phyloP scores from a whole-genome alignment of 2,113 vertebrate genomes.

The Garra rufa region DNA sequence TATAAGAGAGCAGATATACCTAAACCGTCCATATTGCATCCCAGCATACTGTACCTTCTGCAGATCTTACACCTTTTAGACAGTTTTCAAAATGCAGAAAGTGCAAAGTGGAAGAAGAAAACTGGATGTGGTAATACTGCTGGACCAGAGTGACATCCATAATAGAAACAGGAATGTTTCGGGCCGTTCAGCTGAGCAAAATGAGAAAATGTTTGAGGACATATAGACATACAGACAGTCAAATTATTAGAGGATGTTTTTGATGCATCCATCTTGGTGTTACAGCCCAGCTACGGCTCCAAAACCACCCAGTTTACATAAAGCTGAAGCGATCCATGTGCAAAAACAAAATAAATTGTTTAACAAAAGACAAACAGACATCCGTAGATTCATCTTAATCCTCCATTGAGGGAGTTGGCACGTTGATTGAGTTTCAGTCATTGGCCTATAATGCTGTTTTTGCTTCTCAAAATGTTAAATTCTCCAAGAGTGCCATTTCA shows the following conservation, averaged over 20 bases:
- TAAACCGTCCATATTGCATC: conserved; percentile 2
- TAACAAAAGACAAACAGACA: conserved; percentile 7
- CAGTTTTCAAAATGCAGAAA: conserved; percentile 50
- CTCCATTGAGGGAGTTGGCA: conserved; percentile 62
- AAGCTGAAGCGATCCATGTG: conserved; percentile 39
- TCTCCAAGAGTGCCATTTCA: not conserved
- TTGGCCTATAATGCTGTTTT: conserved; percentile 12
- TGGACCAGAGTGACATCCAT: conserved; percentile 33
- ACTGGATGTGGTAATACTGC: not conserved
- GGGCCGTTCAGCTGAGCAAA: not conserved
- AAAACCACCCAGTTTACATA: not conserved
- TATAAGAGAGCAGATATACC: conserved; percentile 1
- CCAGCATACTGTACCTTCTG: conserved; percentile 6
- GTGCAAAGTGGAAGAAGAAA: conserved; percentile 53
- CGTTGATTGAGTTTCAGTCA: conserved; percentile 43
- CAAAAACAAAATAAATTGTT: conserved; percentile 53
- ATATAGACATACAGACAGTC: not conserved
- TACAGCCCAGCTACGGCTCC: not conserved
- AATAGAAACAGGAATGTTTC: conserved; percentile 34
- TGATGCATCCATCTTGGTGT: not conserved
- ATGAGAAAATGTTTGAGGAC: conserved; percentile 35
- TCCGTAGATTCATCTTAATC: not conserved
- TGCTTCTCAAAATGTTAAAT: not conserved
- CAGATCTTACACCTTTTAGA: conserved; percentile 23
- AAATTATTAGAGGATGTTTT: not conserved